These are phyloP conservation scores for Aptenodytes forsteri DNA, from an alignment of 2,113 vertebrate genomes.

Conservation along the genomic window DNA sequence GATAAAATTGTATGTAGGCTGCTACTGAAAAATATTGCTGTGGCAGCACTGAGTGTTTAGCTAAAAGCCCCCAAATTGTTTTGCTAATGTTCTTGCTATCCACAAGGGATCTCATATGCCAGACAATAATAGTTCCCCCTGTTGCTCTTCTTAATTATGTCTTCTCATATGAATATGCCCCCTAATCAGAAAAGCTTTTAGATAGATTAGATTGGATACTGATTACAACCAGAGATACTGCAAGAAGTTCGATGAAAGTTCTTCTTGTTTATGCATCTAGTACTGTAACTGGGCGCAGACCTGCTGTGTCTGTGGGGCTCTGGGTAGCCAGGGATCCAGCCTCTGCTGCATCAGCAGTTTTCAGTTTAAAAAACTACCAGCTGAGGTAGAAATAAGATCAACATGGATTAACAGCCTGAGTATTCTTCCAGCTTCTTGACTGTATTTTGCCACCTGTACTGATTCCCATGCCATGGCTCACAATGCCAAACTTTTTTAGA, in stretches of 20 bases:
- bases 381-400: not conserved
- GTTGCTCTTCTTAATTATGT: conserved; percentile 12
- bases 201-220: not conserved
- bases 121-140: not conserved
- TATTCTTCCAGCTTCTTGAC: not conserved
- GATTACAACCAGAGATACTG: not conserved
- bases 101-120: not conserved
- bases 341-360: not conserved
- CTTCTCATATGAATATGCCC: conserved; percentile 24
- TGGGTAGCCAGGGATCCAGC: not conserved
- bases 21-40: not conserved
- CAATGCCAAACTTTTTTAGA: not conserved
- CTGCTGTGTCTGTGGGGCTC: not conserved
- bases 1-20: not conserved
- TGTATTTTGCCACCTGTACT: not conserved
- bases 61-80: conserved; percentile 31
- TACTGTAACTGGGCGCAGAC: not conserved
- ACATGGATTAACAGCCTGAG: not conserved
- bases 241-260: not conserved
- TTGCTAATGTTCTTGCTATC: conserved; percentile 29
- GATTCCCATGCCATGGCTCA: not conserved
- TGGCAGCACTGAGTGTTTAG: not conserved
- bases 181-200: conserved; percentile 54
- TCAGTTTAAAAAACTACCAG: not conserved
- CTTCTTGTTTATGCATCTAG: not conserved